These are phyloP conservation scores for Colaptes auratus DNA, from an alignment of 2,113 vertebrate species.

Conservation along the genomic window DNA sequence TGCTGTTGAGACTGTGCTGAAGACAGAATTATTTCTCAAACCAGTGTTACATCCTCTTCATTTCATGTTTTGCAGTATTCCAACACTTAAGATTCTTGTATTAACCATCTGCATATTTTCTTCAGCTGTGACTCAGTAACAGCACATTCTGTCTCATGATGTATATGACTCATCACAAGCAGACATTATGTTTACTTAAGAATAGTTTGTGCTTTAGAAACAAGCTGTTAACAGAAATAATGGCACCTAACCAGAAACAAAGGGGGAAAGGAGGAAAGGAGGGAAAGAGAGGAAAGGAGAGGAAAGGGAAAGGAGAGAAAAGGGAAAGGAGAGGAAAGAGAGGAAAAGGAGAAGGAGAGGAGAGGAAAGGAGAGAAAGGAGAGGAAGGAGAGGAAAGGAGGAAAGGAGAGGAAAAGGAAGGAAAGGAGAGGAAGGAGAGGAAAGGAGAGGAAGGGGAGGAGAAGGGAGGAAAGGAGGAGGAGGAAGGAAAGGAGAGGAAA, in stretches of 20 bases:
- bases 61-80: not conserved
- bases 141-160: constrained; percentile 38
- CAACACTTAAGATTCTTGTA: constrained; percentile 53
- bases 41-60: not conserved
- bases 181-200: constrained; percentile 57
- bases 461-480: too few species aligned
- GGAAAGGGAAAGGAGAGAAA: too few species aligned
- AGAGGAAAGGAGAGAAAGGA: too few species aligned
- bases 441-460: too few species aligned
- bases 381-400: too few species aligned
- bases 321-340: too few species aligned
- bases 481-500: too few species aligned
- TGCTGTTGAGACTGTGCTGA: not conserved
- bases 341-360: too few species aligned
- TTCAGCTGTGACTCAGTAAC: constrained; percentile 46
- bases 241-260: not conserved
- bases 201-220: not conserved
- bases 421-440: too few species aligned
- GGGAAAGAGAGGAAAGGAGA: too few species aligned
- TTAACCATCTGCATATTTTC: constrained; percentile 57
- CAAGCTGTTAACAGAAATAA: constrained; percentile 19
- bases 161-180: constrained; percentile 25
- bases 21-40: constrained; percentile 37
- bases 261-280: not conserved
- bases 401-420: too few species aligned